Evolutionary conservation across 2,113 vertebrate species (phyloP).

Genomic region (Odobenus rosmarus): DNA sequence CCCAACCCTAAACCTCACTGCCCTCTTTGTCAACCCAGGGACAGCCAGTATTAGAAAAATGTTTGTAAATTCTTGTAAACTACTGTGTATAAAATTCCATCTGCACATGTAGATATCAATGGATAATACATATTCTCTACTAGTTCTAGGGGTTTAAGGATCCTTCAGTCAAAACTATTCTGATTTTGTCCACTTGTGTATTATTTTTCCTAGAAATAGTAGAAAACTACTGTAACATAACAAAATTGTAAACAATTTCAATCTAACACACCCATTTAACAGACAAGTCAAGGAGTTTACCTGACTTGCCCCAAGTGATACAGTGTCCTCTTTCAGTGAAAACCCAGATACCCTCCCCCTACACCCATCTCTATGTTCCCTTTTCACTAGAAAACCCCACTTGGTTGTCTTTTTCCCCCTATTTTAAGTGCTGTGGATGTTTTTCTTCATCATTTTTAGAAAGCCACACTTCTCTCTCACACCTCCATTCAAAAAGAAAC

Average conservation of each 20-base stretch:
- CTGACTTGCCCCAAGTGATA: background rate
- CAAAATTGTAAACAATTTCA: background rate
- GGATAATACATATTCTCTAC: background rate
- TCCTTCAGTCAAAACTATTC: background rate
- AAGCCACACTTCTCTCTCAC: background rate
- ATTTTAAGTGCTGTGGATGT: background rate
- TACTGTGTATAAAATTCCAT: background rate
- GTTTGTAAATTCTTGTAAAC: background rate
- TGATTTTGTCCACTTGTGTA: background rate
- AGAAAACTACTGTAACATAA: background rate
- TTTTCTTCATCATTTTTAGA: conserved; percentile 39
- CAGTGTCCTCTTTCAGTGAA: background rate
- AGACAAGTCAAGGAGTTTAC: background rate
- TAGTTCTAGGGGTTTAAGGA: background rate
- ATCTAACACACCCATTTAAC: background rate
- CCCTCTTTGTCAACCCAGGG: background rate
- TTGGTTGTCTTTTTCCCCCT: background rate
- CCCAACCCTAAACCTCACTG: background rate
- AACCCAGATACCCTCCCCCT: background rate
- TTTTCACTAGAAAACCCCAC: background rate
- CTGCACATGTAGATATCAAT: background rate
- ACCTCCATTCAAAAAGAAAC: conserved; percentile 44
- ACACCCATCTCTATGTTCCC: background rate
- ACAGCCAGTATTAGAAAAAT: background rate
- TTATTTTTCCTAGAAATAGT: conserved; percentile 3